Base-by-base conservation (phyloP, 2,113 vertebrate species). In the Varanus salvator region DNA sequence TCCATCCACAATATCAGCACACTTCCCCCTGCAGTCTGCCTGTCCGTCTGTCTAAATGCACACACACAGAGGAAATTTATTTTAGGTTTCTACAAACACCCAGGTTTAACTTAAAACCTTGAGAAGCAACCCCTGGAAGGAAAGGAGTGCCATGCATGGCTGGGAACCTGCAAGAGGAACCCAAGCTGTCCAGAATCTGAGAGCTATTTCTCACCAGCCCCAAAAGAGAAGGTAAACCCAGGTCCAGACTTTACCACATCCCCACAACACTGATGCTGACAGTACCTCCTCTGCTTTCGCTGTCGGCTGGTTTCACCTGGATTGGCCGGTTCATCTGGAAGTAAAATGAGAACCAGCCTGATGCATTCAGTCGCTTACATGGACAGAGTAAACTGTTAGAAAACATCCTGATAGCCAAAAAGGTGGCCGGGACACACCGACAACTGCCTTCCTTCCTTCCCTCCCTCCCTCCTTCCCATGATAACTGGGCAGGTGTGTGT, bases 271-370 rank as follows among this genome's bases (percentile, higher is more conserved):
- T 14, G 48, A 48, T 6, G 23, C 21, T 15, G 60, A 12, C 1
- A 6, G 91, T 98, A 98, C 98, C 98, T 98, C 98, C 98, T 95
- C 98, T 97, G 94, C 98, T 98, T 97, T 98, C 98, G 92, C 98
- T 99, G 98, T 98, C 98, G 72, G 98, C 98, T 27, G 98, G 98
- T 96, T 99, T 99, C 97, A 99, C 98, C 97, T 98, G 98, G 97
- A 99, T 99, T 0, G 98, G 98, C 95, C 98, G 98, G 97, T 98
- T 99, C 98, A 99, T 99, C 98, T 99, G 97, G 64, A 91, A 87
- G 91, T 85, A 92, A 87, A 95, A 90, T 91, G 60, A 80, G 50
- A 85, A 50, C 34, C 6, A 12, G 25, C 14, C 6, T 52, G 17
- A 50, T 23, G 12, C 44, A 9, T 11, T 31, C 9, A 71, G 69